Evolutionary conservation across 1,140 invertebrate species (phyloP), one percentile per base, ranked within the genome.

Genomic region (Drepana arcuata): DNA sequence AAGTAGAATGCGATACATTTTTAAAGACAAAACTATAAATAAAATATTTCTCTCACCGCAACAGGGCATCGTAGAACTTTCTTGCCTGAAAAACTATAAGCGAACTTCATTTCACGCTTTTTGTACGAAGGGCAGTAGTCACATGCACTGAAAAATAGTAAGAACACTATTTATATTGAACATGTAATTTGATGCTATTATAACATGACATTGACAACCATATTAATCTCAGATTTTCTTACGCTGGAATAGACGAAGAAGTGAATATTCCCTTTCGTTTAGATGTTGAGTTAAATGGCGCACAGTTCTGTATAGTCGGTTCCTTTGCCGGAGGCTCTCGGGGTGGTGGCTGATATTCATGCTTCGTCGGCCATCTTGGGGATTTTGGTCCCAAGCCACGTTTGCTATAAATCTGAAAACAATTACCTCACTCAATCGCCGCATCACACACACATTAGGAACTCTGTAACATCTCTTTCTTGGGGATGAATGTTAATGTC

Each of bases 341-440:
- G 0, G 57, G 64, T 4, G 78, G 79, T 7, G 80, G 77, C 36
- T 84, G 80, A 42, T 80, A 81, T 13, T 71, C 72, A 25, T 80
- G 72, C 26, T 64, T 71, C 3, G 43, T 42, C 24, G 42, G 39
- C 62, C 68, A 83, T 15, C 82, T 65, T 10, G 63, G 31, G 10
- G 56, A 48, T 33, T 61, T 74, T 0, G 70, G 36, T 1, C 75
- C 69, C 13, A 66, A 52, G 6, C 58, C 70, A 33, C 47, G 48
- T 35, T 66, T 69, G 40, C 70, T 78, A 32, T 70, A 71, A 40
- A 61, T 60, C 72, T 77, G 29, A 10, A 50, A 47, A 49, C 18
- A 38, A 15, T 25, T 16, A 16, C 12, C 9, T n/a, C n/a, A n/a
- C n/a, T n/a, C n/a, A n/a, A n/a, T n/a, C n/a, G n/a, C n/a, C n/a